A percentile compares a stretch with the other conserved stretches of the same genome.
Conservation (phyloP, 2,797 vertebrate genomes). For the Sebastes steindachneri region DNA sequence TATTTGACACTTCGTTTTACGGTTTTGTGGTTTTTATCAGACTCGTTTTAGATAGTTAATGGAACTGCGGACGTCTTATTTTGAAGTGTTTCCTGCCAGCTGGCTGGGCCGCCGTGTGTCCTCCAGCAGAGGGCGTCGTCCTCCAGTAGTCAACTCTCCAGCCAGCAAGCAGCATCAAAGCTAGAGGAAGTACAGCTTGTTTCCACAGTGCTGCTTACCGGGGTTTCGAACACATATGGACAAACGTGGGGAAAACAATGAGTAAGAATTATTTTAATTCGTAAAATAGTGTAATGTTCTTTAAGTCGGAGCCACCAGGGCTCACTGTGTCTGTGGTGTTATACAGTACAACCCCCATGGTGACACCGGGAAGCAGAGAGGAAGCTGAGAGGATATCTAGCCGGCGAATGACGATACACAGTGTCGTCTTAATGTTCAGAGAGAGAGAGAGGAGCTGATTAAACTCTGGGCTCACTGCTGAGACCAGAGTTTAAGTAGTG, state of each 20-base stretch:
- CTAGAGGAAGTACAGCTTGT: conserved; percentile 9
- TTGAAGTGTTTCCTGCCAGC: not conserved
- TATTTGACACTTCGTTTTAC: too few species aligned
- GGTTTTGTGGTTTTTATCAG: not conserved
- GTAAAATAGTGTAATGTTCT: fast-evolving
- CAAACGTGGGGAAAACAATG: conserved; percentile 17
- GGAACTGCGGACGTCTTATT: not conserved
- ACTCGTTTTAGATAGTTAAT: not conserved
- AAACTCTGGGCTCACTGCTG: not conserved
- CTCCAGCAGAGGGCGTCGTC: conserved; percentile 8
- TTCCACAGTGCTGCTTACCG: not conserved
- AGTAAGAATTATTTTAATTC: conserved; percentile 23
- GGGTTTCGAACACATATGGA: conserved; percentile 13
- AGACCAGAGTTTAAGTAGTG: not conserved
- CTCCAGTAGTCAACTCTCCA: not conserved
- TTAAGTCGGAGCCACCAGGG: not conserved
- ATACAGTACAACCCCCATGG: not conserved
- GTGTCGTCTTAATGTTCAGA: not conserved
- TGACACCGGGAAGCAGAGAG: not conserved
- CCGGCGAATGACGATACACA: not conserved
- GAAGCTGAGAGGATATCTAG: not conserved
- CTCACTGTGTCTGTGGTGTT: not conserved
- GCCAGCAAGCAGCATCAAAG: not conserved
- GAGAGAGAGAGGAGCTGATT: not conserved
- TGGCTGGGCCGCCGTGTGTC: not conserved